Base-by-base conservation (phyloP, 2,113 vertebrate genomes). In the Eptesicus fuscus region DNA sequence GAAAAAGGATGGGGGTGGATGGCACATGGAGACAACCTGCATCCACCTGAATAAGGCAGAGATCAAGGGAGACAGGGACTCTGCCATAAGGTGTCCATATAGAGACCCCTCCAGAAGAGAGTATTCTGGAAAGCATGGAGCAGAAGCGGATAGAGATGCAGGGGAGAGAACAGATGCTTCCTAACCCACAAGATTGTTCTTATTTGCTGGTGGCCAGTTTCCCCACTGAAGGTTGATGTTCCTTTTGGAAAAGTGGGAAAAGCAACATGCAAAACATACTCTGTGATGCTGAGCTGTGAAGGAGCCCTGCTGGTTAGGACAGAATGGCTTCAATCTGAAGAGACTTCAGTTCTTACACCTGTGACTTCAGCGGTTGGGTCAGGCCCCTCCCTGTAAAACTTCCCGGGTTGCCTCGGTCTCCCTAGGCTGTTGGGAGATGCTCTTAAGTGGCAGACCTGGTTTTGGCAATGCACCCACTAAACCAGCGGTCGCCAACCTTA, bases 141-240 rank as follows among this genome's bases (percentile, higher is more conserved):
- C 37, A 17, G 56, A 32, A 69, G 23, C 37, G 2, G 3, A 17
- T 2, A 2, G 32, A 69, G 40, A 30, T 1, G 0, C 1, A 12
- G 17, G 1, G 11, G 49, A 9, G 30, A 74, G 10, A 87, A 18
- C 51, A n/a, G 0, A 30, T 67, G 25, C 49, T 40, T 70, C 53
- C 59, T 71, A 40, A 89, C 28, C 78, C 25, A 5, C 1, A 11
- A 65, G 59, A 14, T 44, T 47, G 32, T 37, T 5, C 9, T 70
- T 9, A 42, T 67, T 40, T 14, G 20, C 47, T 35, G 22, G 7
- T 7, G 83, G 59, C 7, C 63, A 5, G 56, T 3, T 35, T 10
- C 14, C 71, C 32, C 61, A 56, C 53, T 63, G 28, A 53, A 28
- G 32, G 25, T 80, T 28, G 7, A 25, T 20, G 18, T 0, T 32